Base-by-base conservation (phyloP, 2,797 vertebrate genomes). In the Tauraco hartlaubi region DNA sequence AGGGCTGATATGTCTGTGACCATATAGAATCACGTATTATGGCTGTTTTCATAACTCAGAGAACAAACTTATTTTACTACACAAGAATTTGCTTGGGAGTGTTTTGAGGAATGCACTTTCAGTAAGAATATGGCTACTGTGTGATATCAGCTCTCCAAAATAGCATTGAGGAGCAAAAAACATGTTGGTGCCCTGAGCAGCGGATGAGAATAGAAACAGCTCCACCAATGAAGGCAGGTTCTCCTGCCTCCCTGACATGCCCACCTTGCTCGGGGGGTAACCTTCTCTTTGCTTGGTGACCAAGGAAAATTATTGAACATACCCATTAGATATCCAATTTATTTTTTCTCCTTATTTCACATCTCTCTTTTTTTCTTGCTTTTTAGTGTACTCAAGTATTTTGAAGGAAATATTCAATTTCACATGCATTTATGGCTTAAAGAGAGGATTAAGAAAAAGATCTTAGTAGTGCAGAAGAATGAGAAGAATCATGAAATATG, bases 121-220 rank as follows among this genome's bases (percentile, higher is more conserved):
- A 51, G 58, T 58, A 61, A 54, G 26, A 76, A 64, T 81, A 41
- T 55, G 54, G 66, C 62, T 9, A 61, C 44, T 56, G 1, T 55
- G 71, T 49, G 48, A 63, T 79, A 41, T 58, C 20, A 83, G 79
- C 37, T 86, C 66, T 76, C 62, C 33, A 79, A 93, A 95, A 88
- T 35, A 33, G 46, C 81, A 41, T 8, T 46, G 15, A 48, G 35
- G 59, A 92, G 39, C 52, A 82, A 71, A 96, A 66, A 54, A 12
- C 20, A 15, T 23, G 18, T 59, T 61, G 35, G 6, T 51, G 43
- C 79, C 61, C 67, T 80, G 64, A 97, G 78, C 33, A 96, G 56
- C 11, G 13, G 75, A 49, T 29, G 66, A 76, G 72, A 91, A 26
- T 20, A 88, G 39, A 37, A 61, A 39, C 2, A 55, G 43, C 28